Conservation (phyloP, 2,888 invertebrate species). For the Brenthis daphne region DNA sequence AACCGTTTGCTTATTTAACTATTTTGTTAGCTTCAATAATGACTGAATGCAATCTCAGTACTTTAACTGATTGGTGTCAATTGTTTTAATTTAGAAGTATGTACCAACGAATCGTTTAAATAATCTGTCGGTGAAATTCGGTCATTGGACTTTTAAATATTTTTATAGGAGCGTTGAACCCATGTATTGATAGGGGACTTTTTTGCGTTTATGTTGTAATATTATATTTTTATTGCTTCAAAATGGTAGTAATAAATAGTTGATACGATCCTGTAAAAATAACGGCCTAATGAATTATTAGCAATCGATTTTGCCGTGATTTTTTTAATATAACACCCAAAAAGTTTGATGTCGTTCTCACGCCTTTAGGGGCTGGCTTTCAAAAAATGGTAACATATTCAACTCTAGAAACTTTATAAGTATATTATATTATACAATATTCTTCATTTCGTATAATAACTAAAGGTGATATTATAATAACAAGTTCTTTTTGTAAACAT, state of each 20-base stretch:
- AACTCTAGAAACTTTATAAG: no score
- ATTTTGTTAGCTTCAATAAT: constrained; percentile 17
- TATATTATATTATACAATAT: no score
- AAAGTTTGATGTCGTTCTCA: no score
- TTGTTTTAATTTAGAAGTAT: constrained; percentile 30
- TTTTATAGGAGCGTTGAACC: constrained; percentile 32
- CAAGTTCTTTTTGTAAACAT: no score
- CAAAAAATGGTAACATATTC: no score
- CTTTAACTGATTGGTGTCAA: constrained; percentile 33
- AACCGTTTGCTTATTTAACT: constrained; percentile 18
- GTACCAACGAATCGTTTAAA: constrained; percentile 5
- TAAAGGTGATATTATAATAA: no score
- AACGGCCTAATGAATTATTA: background rate
- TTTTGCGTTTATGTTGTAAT: background rate
- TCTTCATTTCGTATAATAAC: no score
- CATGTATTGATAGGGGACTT: constrained; percentile 5
- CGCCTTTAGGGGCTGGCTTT: no score
- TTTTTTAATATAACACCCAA: no score
- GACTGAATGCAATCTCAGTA: constrained; percentile 13
- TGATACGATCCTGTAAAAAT: background rate
- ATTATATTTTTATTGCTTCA: background rate
- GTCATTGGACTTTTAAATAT: constrained; percentile 34
- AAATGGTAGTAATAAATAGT: background rate
- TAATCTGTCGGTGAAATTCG: constrained; percentile 29
- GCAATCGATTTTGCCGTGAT: no score